Evolutionary conservation across 2,797 vertebrate species (phyloP).

Genomic region (Sebastes steindachneri): DNA sequence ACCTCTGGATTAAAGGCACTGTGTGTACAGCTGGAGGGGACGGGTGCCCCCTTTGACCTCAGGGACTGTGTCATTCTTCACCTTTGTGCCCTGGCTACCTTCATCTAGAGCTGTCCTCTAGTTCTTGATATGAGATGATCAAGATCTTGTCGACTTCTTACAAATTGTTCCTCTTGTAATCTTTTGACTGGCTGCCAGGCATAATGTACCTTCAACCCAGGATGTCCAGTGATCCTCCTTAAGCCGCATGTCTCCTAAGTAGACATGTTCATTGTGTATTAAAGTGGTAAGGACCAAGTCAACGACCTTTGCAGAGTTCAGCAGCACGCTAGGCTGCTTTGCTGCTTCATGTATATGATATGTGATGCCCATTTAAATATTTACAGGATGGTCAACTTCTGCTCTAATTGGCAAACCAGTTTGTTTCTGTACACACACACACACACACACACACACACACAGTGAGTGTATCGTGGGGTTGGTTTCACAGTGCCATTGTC

Average conservation of each 20-base stretch:
- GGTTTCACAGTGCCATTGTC: conserved; percentile 64
- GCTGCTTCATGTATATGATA: conserved; percentile 50
- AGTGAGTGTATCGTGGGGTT: not conserved
- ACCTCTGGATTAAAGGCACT: conserved; percentile 43
- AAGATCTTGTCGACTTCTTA: conserved; percentile 18
- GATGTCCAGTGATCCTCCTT: conserved; percentile 17
- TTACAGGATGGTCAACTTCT: conserved; percentile 75
- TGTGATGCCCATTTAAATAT: conserved; percentile 75
- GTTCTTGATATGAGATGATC: conserved; percentile 23
- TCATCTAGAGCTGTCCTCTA: conserved; percentile 13
- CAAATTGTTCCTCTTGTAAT: conserved; percentile 12
- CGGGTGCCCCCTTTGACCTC: not conserved
- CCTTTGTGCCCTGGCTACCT: not conserved
- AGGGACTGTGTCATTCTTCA: not conserved
- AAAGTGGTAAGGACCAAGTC: conserved; percentile 38
- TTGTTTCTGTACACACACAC: conserved; percentile 20
- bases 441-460: conserved; percentile 2
- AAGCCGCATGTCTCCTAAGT: conserved; percentile 1
- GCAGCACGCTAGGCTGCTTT: conserved; percentile 18
- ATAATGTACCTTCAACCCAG: not conserved
- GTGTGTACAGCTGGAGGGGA: conserved; percentile 39
- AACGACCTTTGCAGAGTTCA: conserved; percentile 50
- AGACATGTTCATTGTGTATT: conserved; percentile 7
- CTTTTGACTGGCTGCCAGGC: conserved; percentile 3
- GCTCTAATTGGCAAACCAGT: conserved; percentile 79